A percentile compares a stretch with the other conserved stretches of the same genome.
phyloP scores from a whole-genome alignment of 1,140 invertebrate species.

The Diplogasteroides magnus region DNA sequence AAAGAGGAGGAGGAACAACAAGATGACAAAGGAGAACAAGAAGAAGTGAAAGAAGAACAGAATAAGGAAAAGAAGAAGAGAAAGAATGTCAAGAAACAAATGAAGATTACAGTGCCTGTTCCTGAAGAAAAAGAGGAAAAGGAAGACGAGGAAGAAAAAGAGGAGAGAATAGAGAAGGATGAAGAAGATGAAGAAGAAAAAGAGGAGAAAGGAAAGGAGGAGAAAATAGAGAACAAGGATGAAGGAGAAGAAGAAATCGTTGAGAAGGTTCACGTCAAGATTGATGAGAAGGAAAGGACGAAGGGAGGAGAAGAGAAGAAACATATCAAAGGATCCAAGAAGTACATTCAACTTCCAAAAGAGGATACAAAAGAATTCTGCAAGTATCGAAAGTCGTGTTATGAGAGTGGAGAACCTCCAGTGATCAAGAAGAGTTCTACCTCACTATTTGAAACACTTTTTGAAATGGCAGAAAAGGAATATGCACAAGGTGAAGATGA shows the following conservation, averaged over 20 bases:
- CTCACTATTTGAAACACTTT: conserved; percentile 10
- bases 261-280: too few species aligned
- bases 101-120: background rate
- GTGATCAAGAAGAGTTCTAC: conserved; percentile 7
- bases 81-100: background rate
- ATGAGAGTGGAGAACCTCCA: conserved; percentile 33
- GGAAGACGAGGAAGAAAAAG: conserved; percentile 4
- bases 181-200: background rate
- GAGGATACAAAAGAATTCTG: conserved; percentile 21
- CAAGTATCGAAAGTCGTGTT: conserved; percentile 40
- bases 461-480: conserved; percentile 1
- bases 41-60: conserved; percentile 1
- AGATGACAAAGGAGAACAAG: conserved; percentile 9
- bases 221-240: background rate
- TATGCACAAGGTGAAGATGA: conserved; percentile 11
- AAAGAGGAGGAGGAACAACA: background rate
- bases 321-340: background rate
- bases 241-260: conserved; percentile 8
- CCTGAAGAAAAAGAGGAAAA: background rate
- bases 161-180: background rate
- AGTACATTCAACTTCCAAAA: conserved; percentile 6
- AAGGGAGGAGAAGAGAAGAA: conserved; percentile 5
- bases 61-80: conserved; percentile 3
- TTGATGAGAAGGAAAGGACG: conserved; percentile 4
- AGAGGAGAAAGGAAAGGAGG: background rate